phyloP scores from a whole-genome alignment of 2,113 vertebrate genomes.

The Sinocyclocheilus anophthalmus region DNA sequence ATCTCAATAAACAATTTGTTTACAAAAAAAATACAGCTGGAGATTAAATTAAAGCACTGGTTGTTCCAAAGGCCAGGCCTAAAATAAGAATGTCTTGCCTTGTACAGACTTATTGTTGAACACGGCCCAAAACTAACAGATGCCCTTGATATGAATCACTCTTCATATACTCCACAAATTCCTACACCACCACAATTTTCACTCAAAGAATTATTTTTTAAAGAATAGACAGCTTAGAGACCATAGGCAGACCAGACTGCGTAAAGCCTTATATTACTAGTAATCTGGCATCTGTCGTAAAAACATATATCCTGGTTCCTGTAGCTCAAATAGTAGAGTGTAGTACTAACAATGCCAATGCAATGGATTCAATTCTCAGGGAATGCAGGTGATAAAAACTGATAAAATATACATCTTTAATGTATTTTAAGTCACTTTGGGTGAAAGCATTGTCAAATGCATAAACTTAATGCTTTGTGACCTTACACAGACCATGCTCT shows the following conservation, averaged over 20 bases:
- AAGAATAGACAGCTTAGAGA: neutral
- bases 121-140: neutral
- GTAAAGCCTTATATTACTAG: neutral
- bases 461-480: constrained; percentile 1
- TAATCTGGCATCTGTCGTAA: neutral
- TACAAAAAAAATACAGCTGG: too few relatives aligned
- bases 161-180: neutral
- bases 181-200: neutral
- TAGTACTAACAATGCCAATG: neutral
- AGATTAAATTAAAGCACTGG: neutral
- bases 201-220: too few relatives aligned
- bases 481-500: neutral
- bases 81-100: neutral
- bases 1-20: neutral
- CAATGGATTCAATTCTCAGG: neutral
- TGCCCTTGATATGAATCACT: neutral
- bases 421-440: neutral
- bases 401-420: neutral
- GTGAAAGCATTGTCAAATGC: neutral
- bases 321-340: neutral
- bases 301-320: neutral
- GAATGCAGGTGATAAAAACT: neutral
- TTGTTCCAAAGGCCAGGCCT: neutral
- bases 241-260: neutral
- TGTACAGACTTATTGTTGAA: neutral